These are phyloP conservation scores for Kuschelorhynchus macadamiae DNA, from an alignment of 2,888 invertebrate genomes.

Conservation along the genomic window DNA sequence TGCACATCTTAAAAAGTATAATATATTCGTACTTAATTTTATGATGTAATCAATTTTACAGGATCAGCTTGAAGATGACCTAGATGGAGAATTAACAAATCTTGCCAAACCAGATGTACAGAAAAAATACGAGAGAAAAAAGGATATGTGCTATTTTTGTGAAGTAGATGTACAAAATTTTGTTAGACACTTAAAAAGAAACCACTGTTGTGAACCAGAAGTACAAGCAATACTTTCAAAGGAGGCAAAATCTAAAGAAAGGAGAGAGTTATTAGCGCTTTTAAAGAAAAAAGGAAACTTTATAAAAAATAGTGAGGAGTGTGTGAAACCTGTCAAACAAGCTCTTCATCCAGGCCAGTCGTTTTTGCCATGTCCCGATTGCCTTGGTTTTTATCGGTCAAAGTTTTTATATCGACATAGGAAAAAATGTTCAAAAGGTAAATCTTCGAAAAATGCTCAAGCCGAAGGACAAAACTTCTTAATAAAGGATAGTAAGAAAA, in stretches of 20 bases:
- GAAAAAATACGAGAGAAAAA: background rate
- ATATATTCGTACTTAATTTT: no score
- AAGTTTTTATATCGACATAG: background rate
- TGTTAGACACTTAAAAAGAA: background rate
- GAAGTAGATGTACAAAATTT: background rate
- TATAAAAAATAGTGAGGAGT: background rate
- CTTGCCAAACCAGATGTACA: background rate
- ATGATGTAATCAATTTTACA: no score
- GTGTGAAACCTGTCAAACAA: background rate
- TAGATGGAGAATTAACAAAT: background rate
- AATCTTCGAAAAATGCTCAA: slow-evolving; percentile 9
- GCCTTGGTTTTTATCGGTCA: background rate
- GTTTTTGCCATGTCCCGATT: background rate
- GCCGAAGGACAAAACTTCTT: slow-evolving; percentile 17
- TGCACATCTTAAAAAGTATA: no score
- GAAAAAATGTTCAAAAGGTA: background rate
- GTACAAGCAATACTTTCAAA: background rate
- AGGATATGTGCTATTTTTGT: slow-evolving; percentile 2
- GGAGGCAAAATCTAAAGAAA: background rate
- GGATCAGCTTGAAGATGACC: no score
- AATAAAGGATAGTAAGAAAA: background rate
- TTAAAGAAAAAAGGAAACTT: background rate
- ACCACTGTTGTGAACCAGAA: background rate
- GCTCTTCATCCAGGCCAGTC: background rate
- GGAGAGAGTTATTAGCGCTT: background rate